Evolutionary conservation across 2,888 invertebrate species (phyloP).

Genomic region (Pristionchus maxplancki): DNA sequence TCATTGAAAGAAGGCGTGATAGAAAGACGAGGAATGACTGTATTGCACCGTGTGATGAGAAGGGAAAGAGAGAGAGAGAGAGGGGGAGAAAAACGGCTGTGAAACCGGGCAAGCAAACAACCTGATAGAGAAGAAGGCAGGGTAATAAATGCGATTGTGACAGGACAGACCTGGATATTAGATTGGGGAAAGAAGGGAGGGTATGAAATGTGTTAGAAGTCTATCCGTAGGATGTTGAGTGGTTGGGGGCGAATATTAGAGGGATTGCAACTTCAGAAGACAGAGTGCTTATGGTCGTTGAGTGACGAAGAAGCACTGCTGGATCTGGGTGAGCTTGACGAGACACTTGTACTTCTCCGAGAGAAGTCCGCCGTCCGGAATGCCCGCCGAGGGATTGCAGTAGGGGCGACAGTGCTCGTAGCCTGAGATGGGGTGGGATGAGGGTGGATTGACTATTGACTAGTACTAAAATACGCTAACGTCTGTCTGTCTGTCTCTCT

Average conservation of each 20-base stretch:
- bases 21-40: not conserved
- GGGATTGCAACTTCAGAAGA: not conserved
- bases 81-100: not conserved
- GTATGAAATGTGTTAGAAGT: constrained; percentile 14
- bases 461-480: too few relatives aligned
- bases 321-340: constrained; percentile 73
- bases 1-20: not conserved
- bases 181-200: not conserved
- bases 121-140: not conserved
- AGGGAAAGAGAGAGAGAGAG: not conserved
- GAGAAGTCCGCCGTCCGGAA: constrained; percentile 75
- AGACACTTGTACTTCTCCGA: constrained; percentile 77
- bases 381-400: constrained; percentile 76
- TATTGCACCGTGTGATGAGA: constrained; percentile 42
- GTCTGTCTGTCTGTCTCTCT: too few relatives aligned
- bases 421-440: constrained; percentile 57
- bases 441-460: too few relatives aligned
- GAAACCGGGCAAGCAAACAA: constrained; percentile 30
- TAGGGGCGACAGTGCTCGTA: constrained; percentile 77
- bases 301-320: constrained; percentile 76
- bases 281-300: constrained; percentile 68
- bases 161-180: constrained; percentile 40
- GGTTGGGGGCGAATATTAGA: not conserved
- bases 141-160: not conserved
- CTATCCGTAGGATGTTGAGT: constrained; percentile 5